Evolutionary conservation across 2,888 invertebrate species (phyloP).

Genomic region (Pyrrhosoma nymphula): DNA sequence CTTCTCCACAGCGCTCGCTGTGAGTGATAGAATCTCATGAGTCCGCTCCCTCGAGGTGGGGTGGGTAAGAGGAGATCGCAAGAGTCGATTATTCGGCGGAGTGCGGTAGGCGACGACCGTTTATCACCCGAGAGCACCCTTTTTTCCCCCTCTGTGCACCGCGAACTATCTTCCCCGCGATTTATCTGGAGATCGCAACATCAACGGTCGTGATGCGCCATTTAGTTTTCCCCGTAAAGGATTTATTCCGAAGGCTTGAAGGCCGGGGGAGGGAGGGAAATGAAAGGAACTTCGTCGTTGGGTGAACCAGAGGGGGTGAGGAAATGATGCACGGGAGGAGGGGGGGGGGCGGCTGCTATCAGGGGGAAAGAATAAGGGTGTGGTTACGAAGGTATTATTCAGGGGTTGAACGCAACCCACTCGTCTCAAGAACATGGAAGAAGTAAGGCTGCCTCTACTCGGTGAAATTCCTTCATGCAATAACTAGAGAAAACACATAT

Average conservation of each 20-base stretch:
- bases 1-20: not conserved
- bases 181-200: not conserved
- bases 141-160: not conserved
- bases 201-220: not conserved
- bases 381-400: not conserved
- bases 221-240: not conserved
- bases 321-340: not conserved
- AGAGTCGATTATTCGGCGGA: not conserved
- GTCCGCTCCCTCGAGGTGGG: not conserved
- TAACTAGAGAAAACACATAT: no score
- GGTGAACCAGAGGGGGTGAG: not conserved
- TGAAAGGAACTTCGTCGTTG: no score
- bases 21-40: not conserved
- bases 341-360: not conserved
- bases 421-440: not conserved
- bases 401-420: not conserved
- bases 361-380: not conserved
- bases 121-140: not conserved
- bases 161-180: not conserved
- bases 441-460: no score
- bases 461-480: no score
- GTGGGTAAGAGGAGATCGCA: not conserved
- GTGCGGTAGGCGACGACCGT: not conserved
- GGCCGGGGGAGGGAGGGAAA: no score
- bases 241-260: no score